Evolutionary conservation across 2,797 vertebrate genomes (phyloP), one percentile per base, ranked within the genome.

Genomic region (Novumbra hubbsi): DNA sequence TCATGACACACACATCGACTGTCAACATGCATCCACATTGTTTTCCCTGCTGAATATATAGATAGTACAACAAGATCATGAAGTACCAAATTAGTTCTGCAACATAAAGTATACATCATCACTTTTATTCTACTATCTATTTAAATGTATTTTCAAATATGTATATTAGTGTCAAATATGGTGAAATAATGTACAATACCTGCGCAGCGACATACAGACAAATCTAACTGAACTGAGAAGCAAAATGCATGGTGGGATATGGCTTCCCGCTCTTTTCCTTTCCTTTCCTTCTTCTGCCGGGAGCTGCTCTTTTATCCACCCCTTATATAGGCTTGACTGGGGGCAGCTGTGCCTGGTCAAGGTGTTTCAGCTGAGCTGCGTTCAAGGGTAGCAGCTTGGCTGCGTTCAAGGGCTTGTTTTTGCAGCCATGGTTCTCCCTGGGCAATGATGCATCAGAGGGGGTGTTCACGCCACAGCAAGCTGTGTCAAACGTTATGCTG

Each of bases 181-280:
- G 21, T 27, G 55, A 21, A 60, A 1, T 24, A 60, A 21, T 24
- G 55, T 24, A 24, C 3, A 60, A 60, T 24, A 24, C 55, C 55
- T 60, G 21, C 21, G 2, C 24, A 11, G 55, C 24, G n/a, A 57
- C 32, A 38, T 38, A 38, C 1, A 8, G 41, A 45, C 4, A 45
- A 45, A 4, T 2, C 6, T 3, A 45, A 45, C 41, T 1, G 9
- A 7, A 45, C 41, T 45, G 41, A 45, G 9, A 45, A 45, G 41
- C 11, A 12, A 45, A 45, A 45, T 45, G 41, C 41, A 4, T 45
- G 7, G 41, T 45, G 41, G 41, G 11, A 45, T 45, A 45, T 45
- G 41, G 24, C 12, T 24, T 63, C 15, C 27, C 8, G 30, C 38
- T 68, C 76, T 83, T 72, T 73, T 50, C 28, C 32, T 16, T 73